Percentiles rank a stretch among this genome's conserved stretches.
Evolutionary conservation across 1,140 invertebrate genomes (phyloP).

Genomic region (Holcopasites calliopsidis): DNA sequence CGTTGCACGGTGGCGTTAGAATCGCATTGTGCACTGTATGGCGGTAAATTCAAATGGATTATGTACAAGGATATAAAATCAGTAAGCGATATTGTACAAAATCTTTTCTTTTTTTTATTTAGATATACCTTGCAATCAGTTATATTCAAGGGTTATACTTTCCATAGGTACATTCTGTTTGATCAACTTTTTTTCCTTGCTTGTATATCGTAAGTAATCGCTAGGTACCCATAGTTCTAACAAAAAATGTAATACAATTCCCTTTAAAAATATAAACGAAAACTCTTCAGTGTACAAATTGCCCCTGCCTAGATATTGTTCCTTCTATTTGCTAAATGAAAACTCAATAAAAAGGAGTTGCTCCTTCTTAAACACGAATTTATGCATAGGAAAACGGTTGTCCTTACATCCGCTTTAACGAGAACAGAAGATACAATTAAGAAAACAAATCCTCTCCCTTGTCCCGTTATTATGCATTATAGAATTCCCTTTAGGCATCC

Average conservation of each 20-base stretch:
- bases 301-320: slow-evolving; percentile 31
- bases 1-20: neutral
- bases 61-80: slow-evolving; percentile 3
- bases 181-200: slow-evolving; percentile 49
- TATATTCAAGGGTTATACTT: slow-evolving; percentile 62
- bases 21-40: neutral
- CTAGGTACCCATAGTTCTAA: slow-evolving; percentile 39
- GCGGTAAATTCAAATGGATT: slow-evolving; percentile 7
- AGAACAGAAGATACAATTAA: slow-evolving; percentile 1
- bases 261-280: slow-evolving; percentile 60
- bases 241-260: slow-evolving; percentile 41
- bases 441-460: neutral
- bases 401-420: slow-evolving; percentile 15
- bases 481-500: slow-evolving; percentile 41
- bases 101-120: slow-evolving; percentile 58
- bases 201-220: slow-evolving; percentile 51
- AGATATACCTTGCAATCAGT: slow-evolving; percentile 51
- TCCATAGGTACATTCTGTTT: slow-evolving; percentile 60
- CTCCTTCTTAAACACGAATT: neutral
- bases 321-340: slow-evolving; percentile 20
- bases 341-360: slow-evolving; percentile 18
- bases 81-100: slow-evolving; percentile 45
- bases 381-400: slow-evolving; percentile 10
- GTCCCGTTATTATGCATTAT: slow-evolving; percentile 38
- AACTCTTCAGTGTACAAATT: slow-evolving; percentile 51